Evolutionary conservation across 2,113 vertebrate species (phyloP).

Genomic region (Eurypyga helias): DNA sequence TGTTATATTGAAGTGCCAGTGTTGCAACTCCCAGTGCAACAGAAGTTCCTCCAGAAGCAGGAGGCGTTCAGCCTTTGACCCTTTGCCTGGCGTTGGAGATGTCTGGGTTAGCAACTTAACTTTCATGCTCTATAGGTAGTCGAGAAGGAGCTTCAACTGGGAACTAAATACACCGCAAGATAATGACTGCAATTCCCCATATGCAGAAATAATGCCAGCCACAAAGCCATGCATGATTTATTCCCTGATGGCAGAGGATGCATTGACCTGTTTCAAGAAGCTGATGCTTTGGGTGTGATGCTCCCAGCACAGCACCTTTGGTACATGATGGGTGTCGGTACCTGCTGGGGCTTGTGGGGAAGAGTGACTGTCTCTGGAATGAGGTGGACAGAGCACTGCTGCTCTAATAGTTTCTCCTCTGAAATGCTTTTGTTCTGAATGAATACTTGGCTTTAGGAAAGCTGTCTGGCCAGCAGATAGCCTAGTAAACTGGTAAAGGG

Average conservation of each 20-base stretch:
- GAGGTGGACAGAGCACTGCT: accelerated
- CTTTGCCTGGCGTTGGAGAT: background rate
- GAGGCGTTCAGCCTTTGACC: background rate
- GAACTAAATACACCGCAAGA: background rate
- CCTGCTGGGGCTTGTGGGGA: background rate
- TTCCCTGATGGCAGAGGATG: background rate
- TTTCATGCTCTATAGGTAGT: background rate
- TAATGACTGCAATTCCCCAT: background rate
- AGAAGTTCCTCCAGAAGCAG: background rate
- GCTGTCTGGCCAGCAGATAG: background rate
- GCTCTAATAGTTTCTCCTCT: background rate
- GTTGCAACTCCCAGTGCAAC: background rate
- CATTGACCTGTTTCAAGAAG: background rate
- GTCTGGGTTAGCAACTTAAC: background rate
- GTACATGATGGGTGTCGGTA: accelerated
- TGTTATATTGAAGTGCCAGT: background rate
- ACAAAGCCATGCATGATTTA: background rate
- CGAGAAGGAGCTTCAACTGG: background rate
- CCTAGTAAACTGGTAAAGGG: background rate
- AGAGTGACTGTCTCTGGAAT: accelerated
- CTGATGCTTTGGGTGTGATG: background rate
- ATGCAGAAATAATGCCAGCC: background rate
- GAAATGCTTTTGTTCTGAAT: background rate
- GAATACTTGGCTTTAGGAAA: background rate
- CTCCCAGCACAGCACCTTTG: background rate